Conservation (phyloP, 2,797 vertebrate genomes). For the Enteromius fasciolatus region DNA sequence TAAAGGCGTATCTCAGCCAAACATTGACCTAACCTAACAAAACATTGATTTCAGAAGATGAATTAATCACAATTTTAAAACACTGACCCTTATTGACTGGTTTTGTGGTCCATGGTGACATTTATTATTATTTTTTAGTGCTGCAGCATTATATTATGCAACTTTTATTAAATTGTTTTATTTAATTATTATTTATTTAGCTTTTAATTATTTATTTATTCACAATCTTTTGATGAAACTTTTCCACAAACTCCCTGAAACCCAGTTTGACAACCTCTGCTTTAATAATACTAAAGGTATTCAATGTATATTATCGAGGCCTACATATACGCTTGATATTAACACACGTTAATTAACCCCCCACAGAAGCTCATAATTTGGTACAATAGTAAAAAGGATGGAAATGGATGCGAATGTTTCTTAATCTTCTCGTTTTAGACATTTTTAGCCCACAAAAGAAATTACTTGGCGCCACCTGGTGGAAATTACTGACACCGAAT, state of each 20-base stretch:
- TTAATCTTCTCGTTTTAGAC: neutral
- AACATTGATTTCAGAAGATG: too few species aligned
- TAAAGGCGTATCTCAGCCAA: too few species aligned
- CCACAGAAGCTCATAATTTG: neutral
- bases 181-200: neutral
- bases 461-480: conserved; percentile 30
- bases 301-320: neutral
- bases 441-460: neutral
- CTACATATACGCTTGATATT: too few species aligned
- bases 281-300: neutral
- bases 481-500: neutral
- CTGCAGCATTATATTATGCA: neutral
- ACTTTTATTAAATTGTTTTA: neutral
- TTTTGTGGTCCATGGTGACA: too few species aligned
- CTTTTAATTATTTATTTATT: neutral
- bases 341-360: neutral
- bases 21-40: too few species aligned
- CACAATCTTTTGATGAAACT: neutral
- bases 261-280: neutral
- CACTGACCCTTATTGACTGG: too few species aligned
- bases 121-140: neutral
- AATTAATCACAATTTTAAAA: too few species aligned
- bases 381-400: neutral
- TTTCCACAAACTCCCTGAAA: neutral
- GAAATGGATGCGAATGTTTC: neutral